Conservation (phyloP, 2,113 vertebrate genomes). For the Noctilio leporinus region DNA sequence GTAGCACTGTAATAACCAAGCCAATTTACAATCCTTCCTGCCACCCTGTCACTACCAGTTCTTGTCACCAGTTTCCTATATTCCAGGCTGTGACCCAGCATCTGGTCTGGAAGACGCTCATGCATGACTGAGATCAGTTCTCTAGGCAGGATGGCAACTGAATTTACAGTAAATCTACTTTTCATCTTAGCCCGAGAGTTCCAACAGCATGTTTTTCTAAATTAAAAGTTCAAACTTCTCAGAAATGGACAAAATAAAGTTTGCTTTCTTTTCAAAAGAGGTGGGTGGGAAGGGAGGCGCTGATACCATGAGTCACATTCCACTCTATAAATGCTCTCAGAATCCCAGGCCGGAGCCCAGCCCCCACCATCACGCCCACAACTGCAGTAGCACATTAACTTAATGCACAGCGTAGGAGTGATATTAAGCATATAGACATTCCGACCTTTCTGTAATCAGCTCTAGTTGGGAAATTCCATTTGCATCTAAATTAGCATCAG, state of each 20-base stretch:
- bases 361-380: constrained; percentile 10
- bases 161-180: background rate
- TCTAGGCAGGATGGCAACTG: background rate
- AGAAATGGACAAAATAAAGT: background rate
- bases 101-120: background rate
- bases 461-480: constrained; percentile 40
- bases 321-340: background rate
- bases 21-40: background rate
- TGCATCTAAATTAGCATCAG: constrained; percentile 53
- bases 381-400: background rate
- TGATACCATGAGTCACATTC: background rate
- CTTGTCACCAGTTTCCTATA: background rate
- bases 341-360: background rate
- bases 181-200: background rate
- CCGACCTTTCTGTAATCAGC: constrained; percentile 53
- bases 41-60: background rate
- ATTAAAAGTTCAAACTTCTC: constrained; percentile 15
- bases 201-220: background rate
- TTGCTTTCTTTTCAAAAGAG: constrained; percentile 3
- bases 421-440: constrained; percentile 16
- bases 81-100: background rate
- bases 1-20: background rate
- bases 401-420: background rate
- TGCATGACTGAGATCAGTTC: background rate
- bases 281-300: background rate